Conservation (phyloP, 2,888 invertebrate genomes). For the Agriopis leucophaearia region DNA sequence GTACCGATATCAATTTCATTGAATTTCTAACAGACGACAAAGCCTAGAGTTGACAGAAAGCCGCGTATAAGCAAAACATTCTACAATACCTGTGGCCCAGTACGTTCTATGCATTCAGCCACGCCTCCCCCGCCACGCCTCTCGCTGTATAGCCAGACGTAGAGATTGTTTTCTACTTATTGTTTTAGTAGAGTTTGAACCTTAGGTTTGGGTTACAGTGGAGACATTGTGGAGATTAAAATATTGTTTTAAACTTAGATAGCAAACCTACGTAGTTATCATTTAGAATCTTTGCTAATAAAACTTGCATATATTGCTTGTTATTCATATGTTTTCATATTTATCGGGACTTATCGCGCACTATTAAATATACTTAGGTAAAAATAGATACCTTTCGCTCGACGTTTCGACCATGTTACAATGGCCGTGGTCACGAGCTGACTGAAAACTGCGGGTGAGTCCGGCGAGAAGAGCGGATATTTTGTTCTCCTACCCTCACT, state of each 20-base stretch:
- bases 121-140: slow-evolving; percentile 37
- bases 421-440: too few species aligned
- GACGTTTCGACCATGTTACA: too few species aligned
- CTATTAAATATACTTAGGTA: too few species aligned
- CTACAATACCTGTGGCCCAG: slow-evolving; percentile 21
- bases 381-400: too few species aligned
- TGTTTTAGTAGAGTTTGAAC: slow-evolving; percentile 51
- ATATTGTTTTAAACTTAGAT: not conserved
- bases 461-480: too few species aligned
- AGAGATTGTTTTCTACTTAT: slow-evolving; percentile 48
- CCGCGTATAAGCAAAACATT: slow-evolving; percentile 2
- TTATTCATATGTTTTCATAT: too few species aligned
- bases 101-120: slow-evolving; percentile 18
- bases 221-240: slow-evolving; percentile 1
- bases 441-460: too few species aligned
- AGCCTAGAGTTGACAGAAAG: not conserved
- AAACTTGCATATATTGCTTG: too few species aligned
- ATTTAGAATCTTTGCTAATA: too few species aligned
- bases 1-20: not conserved
- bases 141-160: slow-evolving; percentile 19
- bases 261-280: too few species aligned
- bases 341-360: too few species aligned
- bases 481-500: too few species aligned
- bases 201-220: slow-evolving; percentile 22
- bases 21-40: not conserved